A percentile compares a stretch with the other conserved stretches of the same genome.
These are phyloP conservation scores for Torymus aiolomorphi DNA, from an alignment of 2,888 invertebrate genomes.

Conservation along the genomic window DNA sequence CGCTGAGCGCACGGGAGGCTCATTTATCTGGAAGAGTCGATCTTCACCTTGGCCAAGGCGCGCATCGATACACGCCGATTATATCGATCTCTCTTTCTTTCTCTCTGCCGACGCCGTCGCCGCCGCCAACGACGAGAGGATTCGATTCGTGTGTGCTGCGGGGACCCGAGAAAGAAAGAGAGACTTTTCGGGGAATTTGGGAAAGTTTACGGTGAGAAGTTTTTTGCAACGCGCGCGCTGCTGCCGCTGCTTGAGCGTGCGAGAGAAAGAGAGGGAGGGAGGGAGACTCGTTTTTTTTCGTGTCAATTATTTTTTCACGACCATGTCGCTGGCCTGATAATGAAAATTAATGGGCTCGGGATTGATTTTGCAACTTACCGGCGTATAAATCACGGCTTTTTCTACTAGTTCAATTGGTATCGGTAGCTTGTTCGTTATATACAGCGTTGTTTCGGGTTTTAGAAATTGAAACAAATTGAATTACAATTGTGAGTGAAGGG, in stretches of 20 bases:
- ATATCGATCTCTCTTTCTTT: conserved; percentile 35
- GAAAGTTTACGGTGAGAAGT: conserved; percentile 56
- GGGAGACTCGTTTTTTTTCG: conserved; percentile 23
- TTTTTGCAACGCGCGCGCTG: conserved; percentile 37
- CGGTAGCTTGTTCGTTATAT: too few relatives aligned
- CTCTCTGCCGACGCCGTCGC: conserved; percentile 8
- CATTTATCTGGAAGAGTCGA: conserved; percentile 51
- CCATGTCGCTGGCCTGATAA: conserved; percentile 49
- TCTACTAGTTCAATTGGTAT: not conserved
- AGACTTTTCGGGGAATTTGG: conserved; percentile 52
- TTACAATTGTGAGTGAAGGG: too few relatives aligned
- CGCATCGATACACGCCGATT: conserved; percentile 51
- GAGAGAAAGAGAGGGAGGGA: too few relatives aligned
- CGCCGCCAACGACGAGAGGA: not conserved
- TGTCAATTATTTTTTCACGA: conserved; percentile 54
- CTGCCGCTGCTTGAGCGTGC: too few relatives aligned
- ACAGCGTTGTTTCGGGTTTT: too few relatives aligned
- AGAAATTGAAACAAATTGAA: too few relatives aligned
- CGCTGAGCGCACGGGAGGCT: conserved; percentile 9
- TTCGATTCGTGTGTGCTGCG: too few relatives aligned
- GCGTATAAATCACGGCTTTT: conserved; percentile 27
- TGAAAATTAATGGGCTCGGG: conserved; percentile 45
- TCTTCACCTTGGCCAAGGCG: conserved; percentile 40
- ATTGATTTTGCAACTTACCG: conserved; percentile 13
- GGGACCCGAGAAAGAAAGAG: conserved; percentile 13